phyloP scores from a whole-genome alignment of 2,797 vertebrate genomes.

The Caiman crocodilus region DNA sequence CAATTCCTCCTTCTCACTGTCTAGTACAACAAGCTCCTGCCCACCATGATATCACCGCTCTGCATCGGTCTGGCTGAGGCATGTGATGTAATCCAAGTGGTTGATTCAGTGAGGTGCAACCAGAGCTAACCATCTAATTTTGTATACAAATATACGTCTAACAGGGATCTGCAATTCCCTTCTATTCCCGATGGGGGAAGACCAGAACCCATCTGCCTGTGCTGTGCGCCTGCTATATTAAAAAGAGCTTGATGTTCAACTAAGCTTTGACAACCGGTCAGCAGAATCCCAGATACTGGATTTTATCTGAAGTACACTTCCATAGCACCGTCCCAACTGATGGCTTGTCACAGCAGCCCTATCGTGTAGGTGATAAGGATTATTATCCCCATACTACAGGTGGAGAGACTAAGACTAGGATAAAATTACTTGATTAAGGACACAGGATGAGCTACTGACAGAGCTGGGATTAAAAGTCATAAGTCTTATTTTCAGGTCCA shows the following conservation, averaged over 20 bases:
- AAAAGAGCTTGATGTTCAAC: neutral
- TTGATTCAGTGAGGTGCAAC: neutral
- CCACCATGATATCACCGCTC: accelerated
- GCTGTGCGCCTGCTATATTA: neutral
- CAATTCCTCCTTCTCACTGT: neutral
- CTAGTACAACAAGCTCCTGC: neutral
- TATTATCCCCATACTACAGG: neutral
- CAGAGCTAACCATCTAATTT: neutral
- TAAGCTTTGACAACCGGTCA: neutral
- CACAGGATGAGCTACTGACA: neutral
- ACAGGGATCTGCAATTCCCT: neutral
- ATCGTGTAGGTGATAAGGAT: neutral
- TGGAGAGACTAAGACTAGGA: neutral
- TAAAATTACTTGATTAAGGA: neutral
- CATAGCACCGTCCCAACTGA: neutral
- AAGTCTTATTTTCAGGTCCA: neutral
- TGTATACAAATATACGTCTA: neutral
- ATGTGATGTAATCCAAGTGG: neutral
- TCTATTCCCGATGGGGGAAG: neutral
- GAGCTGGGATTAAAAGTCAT: neutral
- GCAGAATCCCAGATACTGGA: neutral
- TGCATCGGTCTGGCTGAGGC: neutral
- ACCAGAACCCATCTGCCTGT: neutral
- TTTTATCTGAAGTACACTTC: neutral
- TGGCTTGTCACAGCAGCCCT: neutral